Evolutionary conservation across 2,888 invertebrate species (phyloP).

Genomic region (Eupithecia subumbrata): DNA sequence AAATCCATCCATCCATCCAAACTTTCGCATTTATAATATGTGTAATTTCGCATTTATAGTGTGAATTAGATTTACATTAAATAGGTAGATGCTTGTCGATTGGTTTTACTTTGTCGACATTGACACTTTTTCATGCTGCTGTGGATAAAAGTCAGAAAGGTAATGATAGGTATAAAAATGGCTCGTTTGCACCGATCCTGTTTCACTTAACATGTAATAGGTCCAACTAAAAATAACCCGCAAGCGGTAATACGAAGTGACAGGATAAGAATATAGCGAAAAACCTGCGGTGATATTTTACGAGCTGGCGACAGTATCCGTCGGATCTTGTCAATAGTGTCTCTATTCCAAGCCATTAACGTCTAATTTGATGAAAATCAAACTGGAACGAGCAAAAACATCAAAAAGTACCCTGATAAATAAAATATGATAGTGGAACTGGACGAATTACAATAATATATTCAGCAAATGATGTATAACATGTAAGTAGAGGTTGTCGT

Average conservation of each 20-base stretch:
- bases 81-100: neutral
- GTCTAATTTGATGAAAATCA: conserved; percentile 41
- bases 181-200: conserved; percentile 8
- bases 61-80: neutral
- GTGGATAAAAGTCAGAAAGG: neutral
- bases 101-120: neutral
- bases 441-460: conserved; percentile 55
- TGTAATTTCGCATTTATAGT: too few relatives aligned
- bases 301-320: conserved; percentile 22
- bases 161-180: neutral
- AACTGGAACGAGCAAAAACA: conserved; percentile 38
- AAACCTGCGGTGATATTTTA: conserved; percentile 32
- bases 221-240: conserved; percentile 11
- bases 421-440: conserved; percentile 45
- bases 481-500: conserved; percentile 60
- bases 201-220: conserved; percentile 1
- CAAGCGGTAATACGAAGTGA: conserved; percentile 11
- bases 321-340: conserved; percentile 34
- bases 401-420: conserved; percentile 23
- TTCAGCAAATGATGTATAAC: conserved; percentile 59
- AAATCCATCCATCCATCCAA: too few relatives aligned
- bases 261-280: conserved; percentile 18
- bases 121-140: neutral
- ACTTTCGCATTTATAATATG: too few relatives aligned
- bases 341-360: conserved; percentile 34